phyloP scores from a whole-genome alignment of 2,797 vertebrate species.

The Phrynocephalus guinanensis region DNA sequence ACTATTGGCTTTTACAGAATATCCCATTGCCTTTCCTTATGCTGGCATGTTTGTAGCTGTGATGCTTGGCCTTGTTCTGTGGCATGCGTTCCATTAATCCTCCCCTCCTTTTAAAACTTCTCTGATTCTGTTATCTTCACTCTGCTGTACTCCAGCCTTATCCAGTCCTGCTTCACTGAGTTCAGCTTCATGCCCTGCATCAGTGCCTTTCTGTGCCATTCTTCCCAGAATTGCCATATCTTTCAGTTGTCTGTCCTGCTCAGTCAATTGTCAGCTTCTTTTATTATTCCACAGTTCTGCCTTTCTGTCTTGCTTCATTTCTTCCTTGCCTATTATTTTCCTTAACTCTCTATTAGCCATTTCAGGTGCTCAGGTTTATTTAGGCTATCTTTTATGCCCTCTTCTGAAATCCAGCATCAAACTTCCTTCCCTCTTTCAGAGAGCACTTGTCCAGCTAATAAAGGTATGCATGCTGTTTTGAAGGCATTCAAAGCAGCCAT shows the following conservation, averaged over 20 bases:
- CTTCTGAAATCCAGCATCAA: neutral
- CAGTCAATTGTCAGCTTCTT: slow-evolving; percentile 31
- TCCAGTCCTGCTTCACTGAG: slow-evolving; percentile 43
- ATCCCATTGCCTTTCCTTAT: neutral
- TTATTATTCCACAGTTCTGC: slow-evolving; percentile 28
- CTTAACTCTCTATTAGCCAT: slow-evolving; percentile 27
- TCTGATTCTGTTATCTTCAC: slow-evolving; percentile 27
- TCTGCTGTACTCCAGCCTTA: slow-evolving; percentile 21
- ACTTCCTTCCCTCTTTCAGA: neutral
- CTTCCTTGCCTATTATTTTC: slow-evolving; percentile 27
- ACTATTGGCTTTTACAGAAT: neutral
- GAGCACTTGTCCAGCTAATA: neutral
- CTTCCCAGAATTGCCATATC: slow-evolving; percentile 5
- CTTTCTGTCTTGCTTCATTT: slow-evolving; percentile 43
- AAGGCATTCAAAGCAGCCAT: neutral
- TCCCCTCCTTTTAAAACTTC: slow-evolving; percentile 31
- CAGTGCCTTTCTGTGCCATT: slow-evolving; percentile 43
- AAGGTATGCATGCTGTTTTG: neutral
- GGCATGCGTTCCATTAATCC: slow-evolving; percentile 31
- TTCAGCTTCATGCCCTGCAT: slow-evolving; percentile 36
- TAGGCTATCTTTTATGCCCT: neutral
- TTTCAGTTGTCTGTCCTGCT: slow-evolving; percentile 35
- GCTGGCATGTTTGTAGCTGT: neutral
- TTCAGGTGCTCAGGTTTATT: neutral
- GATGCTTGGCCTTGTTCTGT: neutral